Evolutionary conservation across 2,113 vertebrate genomes (phyloP), one percentile per base, ranked within the genome.

Genomic region (Aramus guarauna): DNA sequence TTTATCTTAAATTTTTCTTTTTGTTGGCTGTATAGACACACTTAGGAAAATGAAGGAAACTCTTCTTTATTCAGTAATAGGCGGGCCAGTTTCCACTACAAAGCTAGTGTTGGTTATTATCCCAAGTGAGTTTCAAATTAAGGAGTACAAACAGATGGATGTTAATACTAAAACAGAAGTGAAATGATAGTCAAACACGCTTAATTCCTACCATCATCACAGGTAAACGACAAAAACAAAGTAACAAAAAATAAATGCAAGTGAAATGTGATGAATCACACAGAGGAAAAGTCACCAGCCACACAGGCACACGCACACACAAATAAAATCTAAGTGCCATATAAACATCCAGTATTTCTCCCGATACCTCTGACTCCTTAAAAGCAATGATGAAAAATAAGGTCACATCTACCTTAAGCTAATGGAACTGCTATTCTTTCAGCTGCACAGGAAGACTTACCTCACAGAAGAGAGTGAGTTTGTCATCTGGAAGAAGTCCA

Each of bases 381-480:
- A 96, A 93, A 91, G 88, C 80, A 60, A 37, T 1, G 36, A 74
- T 26, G 67, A 75, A 43, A 56, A 90, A 11, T 3, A 59, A 85
- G 88, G 91, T 83, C 75, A 64, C 60, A 36, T 39, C 55, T 37
- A 12, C 85, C 88, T 37, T 5, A 21, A 48, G 80, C 85, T 86
- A 90, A 96, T 76, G 82, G 94, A 90, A 83, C 11, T 11, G 41
- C 67, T 79, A 9, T 12, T 89, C 77, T 55, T 76, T 39, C 67
- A 67, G 71, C 47, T 24, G 63, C 68, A 47, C 26, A 67, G 41
- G 58, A 85, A 53, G 80, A 85, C 97, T 98, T 98, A 99, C 98
- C 98, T 99, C 99, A 64, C 99, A 99, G 98, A 99, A 99, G 50
- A 99, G 98, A 17, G 99, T 99, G 91, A 99, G 98, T 72, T 99